phyloP scores from a whole-genome alignment of 1,140 invertebrate genomes.

The Oncopodura yosiiana region DNA sequence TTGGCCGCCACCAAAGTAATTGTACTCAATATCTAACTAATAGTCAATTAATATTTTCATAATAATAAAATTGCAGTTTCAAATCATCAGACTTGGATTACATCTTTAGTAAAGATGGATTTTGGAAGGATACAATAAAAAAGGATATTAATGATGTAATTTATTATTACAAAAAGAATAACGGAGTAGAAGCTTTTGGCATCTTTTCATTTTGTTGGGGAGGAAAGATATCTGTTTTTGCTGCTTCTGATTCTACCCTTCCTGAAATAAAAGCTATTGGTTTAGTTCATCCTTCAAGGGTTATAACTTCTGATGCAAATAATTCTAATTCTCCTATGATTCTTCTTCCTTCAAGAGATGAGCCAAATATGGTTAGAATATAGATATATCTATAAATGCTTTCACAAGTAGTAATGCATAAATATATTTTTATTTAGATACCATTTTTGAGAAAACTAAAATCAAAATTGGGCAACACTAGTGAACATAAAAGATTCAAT shows the following conservation, averaged over 20 bases:
- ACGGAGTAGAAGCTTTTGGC: conserved; percentile 13
- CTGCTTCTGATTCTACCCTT: neutral
- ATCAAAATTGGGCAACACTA: conserved; percentile 3
- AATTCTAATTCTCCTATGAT: conserved; percentile 18
- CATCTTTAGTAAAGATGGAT: neutral
- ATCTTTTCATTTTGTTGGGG: conserved; percentile 33
- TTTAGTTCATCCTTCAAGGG: conserved; percentile 2
- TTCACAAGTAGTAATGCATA: neutral
- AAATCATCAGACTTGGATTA: neutral
- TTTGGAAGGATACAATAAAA: conserved; percentile 13
- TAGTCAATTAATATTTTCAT: neutral
- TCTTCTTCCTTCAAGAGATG: conserved; percentile 18
- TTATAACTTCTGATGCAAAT: conserved; percentile 1
- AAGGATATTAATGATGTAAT: conserved; percentile 3
- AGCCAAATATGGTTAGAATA: conserved; percentile 25
- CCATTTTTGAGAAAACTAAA: conserved; percentile 7
- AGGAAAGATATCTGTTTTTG: conserved; percentile 19
- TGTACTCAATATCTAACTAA: conserved; percentile 7
- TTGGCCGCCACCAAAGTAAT: conserved; percentile 8
- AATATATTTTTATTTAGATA: conserved; percentile 7
- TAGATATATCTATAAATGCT: neutral
- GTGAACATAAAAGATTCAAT: conserved; percentile 22
- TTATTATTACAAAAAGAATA: conserved; percentile 10
- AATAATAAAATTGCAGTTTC: neutral
- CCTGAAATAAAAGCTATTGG: conserved; percentile 10